These are phyloP conservation scores for Charaxes varanes DNA, from an alignment of 1,140 invertebrate species.

Conservation along the genomic window DNA sequence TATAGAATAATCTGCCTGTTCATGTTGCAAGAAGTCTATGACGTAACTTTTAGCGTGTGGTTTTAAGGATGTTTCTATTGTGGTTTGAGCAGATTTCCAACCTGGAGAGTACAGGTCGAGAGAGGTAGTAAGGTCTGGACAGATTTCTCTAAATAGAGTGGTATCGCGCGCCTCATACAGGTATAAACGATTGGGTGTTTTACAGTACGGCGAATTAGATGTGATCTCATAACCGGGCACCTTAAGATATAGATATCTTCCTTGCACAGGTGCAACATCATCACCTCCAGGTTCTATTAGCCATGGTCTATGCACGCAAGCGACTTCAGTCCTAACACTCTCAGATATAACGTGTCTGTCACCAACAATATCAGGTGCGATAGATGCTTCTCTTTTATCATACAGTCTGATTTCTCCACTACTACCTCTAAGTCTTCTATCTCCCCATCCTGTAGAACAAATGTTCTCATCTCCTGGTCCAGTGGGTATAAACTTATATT, in stretches of 20 bases:
- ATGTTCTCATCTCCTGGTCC: conserved; percentile 69
- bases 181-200: conserved; percentile 82
- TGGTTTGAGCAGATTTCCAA: conserved; percentile 76
- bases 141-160: conserved; percentile 78
- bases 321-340: conserved; percentile 68
- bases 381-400: conserved; percentile 57
- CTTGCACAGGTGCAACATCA: conserved; percentile 73
- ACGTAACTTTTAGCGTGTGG: conserved; percentile 81
- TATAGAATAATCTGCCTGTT: conserved; percentile 81
- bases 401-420: conserved; percentile 79
- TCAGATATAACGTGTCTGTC: conserved; percentile 70
- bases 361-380: conserved; percentile 60
- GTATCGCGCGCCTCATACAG: conserved; percentile 81
- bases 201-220: conserved; percentile 75
- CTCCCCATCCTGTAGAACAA: conserved; percentile 77
- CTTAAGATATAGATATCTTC: conserved; percentile 83
- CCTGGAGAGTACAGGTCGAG: conserved; percentile 85
- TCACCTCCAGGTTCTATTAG: conserved; percentile 81
- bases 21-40: conserved; percentile 81
- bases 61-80: conserved; percentile 67
- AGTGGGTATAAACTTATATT: conserved; percentile 81
- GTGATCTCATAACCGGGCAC: conserved; percentile 79
- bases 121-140: conserved; percentile 74
- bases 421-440: conserved; percentile 78
- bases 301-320: conserved; percentile 85